Conservation (phyloP, 2,113 vertebrate species). For the Glaucidium brasilianum region DNA sequence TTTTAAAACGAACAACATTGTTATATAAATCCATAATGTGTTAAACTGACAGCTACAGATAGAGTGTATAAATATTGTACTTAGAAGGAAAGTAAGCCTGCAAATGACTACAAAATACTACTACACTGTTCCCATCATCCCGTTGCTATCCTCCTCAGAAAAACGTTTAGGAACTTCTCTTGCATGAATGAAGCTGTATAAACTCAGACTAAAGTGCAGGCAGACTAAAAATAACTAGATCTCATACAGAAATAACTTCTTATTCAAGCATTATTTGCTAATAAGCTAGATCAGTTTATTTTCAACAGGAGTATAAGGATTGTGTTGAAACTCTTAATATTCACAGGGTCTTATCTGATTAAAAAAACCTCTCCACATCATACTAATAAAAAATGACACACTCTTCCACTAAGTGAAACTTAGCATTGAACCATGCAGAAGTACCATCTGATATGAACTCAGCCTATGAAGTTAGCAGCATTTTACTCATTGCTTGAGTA, state of each 20-base stretch:
- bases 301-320: neutral
- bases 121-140: neutral
- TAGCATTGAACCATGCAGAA: neutral
- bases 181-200: slow-evolving; percentile 3
- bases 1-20: neutral
- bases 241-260: neutral
- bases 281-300: neutral
- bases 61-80: neutral
- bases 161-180: neutral
- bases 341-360: neutral
- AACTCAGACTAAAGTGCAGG: neutral
- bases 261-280: neutral
- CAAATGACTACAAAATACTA: slow-evolving; percentile 8
- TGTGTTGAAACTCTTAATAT: neutral
- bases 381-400: neutral
- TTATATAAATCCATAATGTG: neutral
- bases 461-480: neutral
- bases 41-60: neutral
- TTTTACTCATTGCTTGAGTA: neutral
- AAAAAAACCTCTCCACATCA: neutral
- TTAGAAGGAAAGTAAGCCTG: neutral
- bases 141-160: neutral
- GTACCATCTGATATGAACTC: neutral
- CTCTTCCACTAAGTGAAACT: neutral
- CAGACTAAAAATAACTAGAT: neutral